A percentile compares a stretch with the other conserved stretches of the same genome.
Evolutionary conservation across 2,113 vertebrate species (phyloP).

Genomic region (Hiodon tergisus): DNA sequence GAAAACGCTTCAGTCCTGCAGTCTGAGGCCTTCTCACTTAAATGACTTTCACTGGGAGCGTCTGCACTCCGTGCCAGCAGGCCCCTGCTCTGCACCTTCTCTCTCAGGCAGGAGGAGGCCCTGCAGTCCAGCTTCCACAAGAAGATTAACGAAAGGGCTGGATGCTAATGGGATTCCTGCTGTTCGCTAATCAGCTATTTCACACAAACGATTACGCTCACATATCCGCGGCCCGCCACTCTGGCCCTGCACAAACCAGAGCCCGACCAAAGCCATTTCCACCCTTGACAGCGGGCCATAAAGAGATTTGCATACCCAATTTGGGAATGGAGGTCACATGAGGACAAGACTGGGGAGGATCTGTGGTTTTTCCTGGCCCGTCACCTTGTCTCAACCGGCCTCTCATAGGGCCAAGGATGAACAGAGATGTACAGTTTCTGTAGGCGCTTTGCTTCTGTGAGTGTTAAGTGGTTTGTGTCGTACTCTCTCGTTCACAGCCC

Average conservation of each 20-base stretch:
- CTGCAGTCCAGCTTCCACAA: background rate
- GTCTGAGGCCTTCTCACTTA: background rate
- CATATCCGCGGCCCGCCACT: background rate
- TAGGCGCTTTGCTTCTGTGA: too few species aligned
- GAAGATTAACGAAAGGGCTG: background rate
- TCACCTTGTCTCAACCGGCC: background rate
- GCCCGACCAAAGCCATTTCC: constrained; percentile 22
- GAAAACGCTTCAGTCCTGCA: too few species aligned
- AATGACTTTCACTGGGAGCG: background rate
- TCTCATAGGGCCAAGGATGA: background rate
- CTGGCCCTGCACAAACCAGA: constrained; percentile 24
- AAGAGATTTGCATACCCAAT: background rate
- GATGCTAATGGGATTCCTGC: constrained; percentile 42
- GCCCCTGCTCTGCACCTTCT: background rate
- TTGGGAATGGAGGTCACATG: background rate
- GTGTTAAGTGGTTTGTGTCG: too few species aligned
- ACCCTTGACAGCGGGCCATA: background rate
- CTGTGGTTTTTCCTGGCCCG: too few species aligned
- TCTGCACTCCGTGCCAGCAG: background rate
- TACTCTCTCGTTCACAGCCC: too few species aligned
- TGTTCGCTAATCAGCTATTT: constrained; percentile 44
- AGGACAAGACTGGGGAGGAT: too few species aligned
- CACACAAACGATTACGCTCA: constrained; percentile 7
- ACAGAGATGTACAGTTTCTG: too few species aligned
- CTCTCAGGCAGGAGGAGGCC: background rate